Percentiles rank a stretch among this genome's conserved stretches.
Evolutionary conservation across 2,888 invertebrate species (phyloP).

Genomic region (Megaustenia siamemsis): DNA sequence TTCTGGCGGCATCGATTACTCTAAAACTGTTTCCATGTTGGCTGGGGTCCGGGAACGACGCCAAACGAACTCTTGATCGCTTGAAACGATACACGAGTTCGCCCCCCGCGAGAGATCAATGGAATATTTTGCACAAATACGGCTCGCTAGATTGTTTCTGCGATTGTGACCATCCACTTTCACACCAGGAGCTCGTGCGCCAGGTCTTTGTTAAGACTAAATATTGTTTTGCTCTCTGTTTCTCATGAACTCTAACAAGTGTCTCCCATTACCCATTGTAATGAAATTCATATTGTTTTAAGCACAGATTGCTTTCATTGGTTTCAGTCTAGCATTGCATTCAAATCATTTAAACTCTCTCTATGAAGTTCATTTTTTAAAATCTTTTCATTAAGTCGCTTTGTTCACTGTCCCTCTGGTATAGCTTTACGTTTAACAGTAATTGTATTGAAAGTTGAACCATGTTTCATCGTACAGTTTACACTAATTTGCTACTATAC

Average conservation of each 20-base stretch:
- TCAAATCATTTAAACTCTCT: not conserved
- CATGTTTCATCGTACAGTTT: too few relatives aligned
- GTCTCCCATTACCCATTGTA: not conserved
- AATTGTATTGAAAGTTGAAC: too few relatives aligned
- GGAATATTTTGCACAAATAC: conserved; percentile 35
- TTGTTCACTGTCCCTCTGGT: too few relatives aligned
- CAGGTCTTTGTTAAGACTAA: not conserved
- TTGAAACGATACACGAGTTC: conserved; percentile 29
- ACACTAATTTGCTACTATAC: too few relatives aligned
- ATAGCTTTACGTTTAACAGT: too few relatives aligned
- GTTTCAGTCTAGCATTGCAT: not conserved
- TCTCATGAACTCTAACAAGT: not conserved
- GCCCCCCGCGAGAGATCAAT: not conserved
- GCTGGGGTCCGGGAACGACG: conserved; percentile 1
- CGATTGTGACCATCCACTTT: conserved; percentile 16
- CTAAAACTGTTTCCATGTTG: conserved; percentile 53
- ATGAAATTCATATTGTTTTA: not conserved
- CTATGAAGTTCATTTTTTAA: too few relatives aligned
- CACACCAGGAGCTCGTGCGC: conserved; percentile 7
- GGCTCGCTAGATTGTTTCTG: conserved; percentile 14
- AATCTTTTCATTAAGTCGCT: too few relatives aligned
- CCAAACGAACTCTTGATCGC: not conserved
- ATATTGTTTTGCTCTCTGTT: not conserved
- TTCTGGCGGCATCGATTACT: conserved; percentile 33
- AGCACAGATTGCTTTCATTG: not conserved